Base-by-base conservation (phyloP, 2,888 invertebrate species). In the Cerceris rybyensis region DNA sequence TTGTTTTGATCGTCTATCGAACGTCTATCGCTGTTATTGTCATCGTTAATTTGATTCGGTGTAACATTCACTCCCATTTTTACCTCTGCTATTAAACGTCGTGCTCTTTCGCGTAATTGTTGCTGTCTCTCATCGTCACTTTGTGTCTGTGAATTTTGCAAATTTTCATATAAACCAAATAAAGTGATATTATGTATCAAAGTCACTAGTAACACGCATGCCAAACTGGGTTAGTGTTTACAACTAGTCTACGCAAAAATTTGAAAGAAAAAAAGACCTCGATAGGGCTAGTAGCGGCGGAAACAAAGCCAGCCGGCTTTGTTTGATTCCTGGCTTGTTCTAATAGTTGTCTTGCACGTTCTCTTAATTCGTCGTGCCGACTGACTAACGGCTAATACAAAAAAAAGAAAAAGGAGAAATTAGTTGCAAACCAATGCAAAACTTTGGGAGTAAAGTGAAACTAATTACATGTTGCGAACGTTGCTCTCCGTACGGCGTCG, bases 51-150 rank as follows among this genome's bases (percentile, higher is more conserved):
- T 87, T 90, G 92, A 88, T 87, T 91, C 74, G 91, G 91, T 66
- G 90, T 88, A 55, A 93, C 91, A 58, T 92, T 91, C 41, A 93
- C 93, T 46, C 95, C 95, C 92, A 94, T 94, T 86, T 97, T 94
- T 0, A 97, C 97, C 90, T 98, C 98, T 0, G 97, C 97, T 76
- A 98, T 98, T 68, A 98, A 93, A 88, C 96, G 95, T 85, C 98
- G 95, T 75, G 98, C 98, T 91, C 98, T 94, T 92, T 98, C 98
- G 7, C 97, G 94, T 82, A 98, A 93, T 90, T 96, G 96, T 74
- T 95, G 95, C 90, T 98, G 98, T 86, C 98, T 94, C 90, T 98
- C 98, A 89, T 97, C 97, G 92, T 98, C 97, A 71, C 95, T 95
- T 94, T 95, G 93, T 43, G 93, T 91, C 93, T 84, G 61, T 14